Conservation (phyloP, 2,888 invertebrate genomes). For the Chrysina gloriosa region DNA sequence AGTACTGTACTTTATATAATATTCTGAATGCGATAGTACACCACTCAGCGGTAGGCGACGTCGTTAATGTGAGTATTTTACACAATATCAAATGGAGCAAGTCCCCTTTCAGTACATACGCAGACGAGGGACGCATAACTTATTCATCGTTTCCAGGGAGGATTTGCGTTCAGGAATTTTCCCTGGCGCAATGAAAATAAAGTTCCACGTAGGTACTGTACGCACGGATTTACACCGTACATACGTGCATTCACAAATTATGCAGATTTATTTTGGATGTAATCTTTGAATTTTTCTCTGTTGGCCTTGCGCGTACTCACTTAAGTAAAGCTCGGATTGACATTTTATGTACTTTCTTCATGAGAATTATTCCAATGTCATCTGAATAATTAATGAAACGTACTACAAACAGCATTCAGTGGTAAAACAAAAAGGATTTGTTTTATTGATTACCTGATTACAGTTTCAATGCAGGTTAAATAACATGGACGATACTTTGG, state of each 20-base stretch:
- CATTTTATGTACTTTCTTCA: not conserved
- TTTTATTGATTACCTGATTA: no score
- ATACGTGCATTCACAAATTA: slow-evolving; percentile 16
- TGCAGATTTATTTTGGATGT: slow-evolving; percentile 24
- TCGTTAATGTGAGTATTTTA: slow-evolving; percentile 36
- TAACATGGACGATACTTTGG: no score
- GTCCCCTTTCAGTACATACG: slow-evolving; percentile 9
- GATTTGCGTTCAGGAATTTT: slow-evolving; percentile 26
- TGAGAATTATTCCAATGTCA: no score
- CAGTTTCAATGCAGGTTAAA: no score
- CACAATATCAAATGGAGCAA: slow-evolving; percentile 35
- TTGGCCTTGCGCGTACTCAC: not conserved
- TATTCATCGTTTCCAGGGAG: slow-evolving; percentile 29
- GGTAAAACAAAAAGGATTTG: no score
- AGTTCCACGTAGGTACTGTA: not conserved
- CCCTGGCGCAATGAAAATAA: slow-evolving; percentile 7
- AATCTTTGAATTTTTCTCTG: slow-evolving; percentile 20
- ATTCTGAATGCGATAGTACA: slow-evolving; percentile 36
- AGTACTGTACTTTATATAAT: slow-evolving; percentile 35
- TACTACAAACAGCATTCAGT: no score
- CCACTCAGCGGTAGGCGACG: slow-evolving; percentile 35
- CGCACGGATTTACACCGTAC: not conserved
- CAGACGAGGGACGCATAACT: slow-evolving; percentile 29
- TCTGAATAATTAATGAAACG: no score
- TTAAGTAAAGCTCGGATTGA: not conserved